Evolutionary conservation across 2,888 invertebrate species (phyloP).

Genomic region (Cosmia pyralina): DNA sequence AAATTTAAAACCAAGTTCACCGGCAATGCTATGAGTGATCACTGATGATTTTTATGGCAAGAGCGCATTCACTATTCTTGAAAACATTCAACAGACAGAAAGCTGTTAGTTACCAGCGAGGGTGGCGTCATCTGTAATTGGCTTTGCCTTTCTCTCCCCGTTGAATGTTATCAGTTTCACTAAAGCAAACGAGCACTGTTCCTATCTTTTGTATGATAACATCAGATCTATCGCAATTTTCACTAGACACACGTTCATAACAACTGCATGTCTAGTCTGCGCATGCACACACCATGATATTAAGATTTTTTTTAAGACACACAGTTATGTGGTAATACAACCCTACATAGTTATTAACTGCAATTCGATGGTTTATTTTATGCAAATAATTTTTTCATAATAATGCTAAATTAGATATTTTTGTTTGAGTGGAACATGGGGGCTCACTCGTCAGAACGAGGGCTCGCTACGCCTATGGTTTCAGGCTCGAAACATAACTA

Average conservation of each 20-base stretch:
- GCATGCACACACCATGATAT: neutral
- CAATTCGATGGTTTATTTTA: neutral
- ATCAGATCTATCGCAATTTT: neutral
- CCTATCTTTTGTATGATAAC: neutral
- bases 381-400: neutral
- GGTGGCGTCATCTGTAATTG: too few species aligned
- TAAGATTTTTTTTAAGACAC: too few species aligned
- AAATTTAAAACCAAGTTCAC: too few species aligned
- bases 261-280: neutral
- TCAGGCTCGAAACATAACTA: neutral
- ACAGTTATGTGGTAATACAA: neutral
- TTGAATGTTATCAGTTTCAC: neutral
- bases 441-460: neutral
- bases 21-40: too few species aligned
- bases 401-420: slow-evolving; percentile 1
- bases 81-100: too few species aligned
- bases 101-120: too few species aligned
- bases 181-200: neutral
- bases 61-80: too few species aligned
- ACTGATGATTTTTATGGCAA: too few species aligned
- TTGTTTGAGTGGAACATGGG: slow-evolving; percentile 8
- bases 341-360: neutral
- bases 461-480: neutral
- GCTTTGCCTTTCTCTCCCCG: too few species aligned
- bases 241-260: too few species aligned